Conservation (phyloP, 2,888 invertebrate genomes). For the Agriopis aurantiaria region DNA sequence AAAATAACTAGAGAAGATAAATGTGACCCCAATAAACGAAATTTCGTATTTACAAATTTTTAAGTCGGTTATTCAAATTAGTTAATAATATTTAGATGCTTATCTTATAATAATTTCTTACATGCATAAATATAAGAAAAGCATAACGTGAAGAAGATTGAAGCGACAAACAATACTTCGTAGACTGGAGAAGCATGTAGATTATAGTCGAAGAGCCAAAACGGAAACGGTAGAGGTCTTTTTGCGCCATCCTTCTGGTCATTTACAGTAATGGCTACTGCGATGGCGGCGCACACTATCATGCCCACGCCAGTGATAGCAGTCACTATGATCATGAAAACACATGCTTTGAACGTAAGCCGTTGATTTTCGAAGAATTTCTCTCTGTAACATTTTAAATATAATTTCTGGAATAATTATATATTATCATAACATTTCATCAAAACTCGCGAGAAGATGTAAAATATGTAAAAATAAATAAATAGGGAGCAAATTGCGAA, state of each 20-base stretch:
- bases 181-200: conserved; percentile 23
- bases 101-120: conserved; percentile 6
- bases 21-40: too few relatives aligned
- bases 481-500: too few relatives aligned
- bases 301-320: conserved; percentile 11
- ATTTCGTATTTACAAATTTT: too few relatives aligned
- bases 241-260: not conserved
- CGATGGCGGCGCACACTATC: conserved; percentile 10
- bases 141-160: conserved; percentile 6
- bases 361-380: conserved; percentile 34
- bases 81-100: too few relatives aligned
- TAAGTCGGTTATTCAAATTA: too few relatives aligned
- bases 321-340: conserved; percentile 23
- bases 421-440: too few relatives aligned
- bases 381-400: conserved; percentile 29
- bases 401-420: too few relatives aligned
- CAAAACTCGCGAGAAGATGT: too few relatives aligned
- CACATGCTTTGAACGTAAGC: conserved; percentile 28
- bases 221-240: conserved; percentile 34
- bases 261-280: not conserved
- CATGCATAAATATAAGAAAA: conserved; percentile 28
- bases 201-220: conserved; percentile 25
- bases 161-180: conserved; percentile 22
- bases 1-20: too few relatives aligned
- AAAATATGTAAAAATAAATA: too few relatives aligned